phyloP scores from a whole-genome alignment of 2,797 vertebrate genomes.

The Crocodylus rhombifer region DNA sequence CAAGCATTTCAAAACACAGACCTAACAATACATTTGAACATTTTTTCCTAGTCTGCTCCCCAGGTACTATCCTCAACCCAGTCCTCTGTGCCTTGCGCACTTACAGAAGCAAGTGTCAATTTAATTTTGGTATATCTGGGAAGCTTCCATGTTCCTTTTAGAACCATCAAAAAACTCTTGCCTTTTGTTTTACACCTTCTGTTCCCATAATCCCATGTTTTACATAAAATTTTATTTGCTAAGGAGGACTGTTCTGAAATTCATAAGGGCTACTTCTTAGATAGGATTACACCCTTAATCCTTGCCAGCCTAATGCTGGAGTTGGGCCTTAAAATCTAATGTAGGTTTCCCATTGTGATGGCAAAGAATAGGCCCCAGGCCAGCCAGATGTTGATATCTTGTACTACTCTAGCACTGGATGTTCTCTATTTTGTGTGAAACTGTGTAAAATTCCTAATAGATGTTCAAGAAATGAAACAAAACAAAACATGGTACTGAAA shows the following conservation, averaged over 20 bases:
- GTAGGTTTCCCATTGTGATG: accelerated
- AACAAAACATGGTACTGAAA: not conserved
- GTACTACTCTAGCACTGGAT: constrained; percentile 28
- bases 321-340: not conserved
- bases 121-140: not conserved
- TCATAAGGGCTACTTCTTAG: not conserved
- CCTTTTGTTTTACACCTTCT: not conserved
- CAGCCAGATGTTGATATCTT: not conserved
- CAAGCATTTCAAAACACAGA: not conserved
- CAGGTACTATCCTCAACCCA: not conserved
- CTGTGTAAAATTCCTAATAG: not conserved
- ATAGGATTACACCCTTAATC: not conserved
- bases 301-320: not conserved
- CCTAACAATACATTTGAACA: not conserved
- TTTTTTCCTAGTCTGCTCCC: not conserved
- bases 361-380: not conserved
- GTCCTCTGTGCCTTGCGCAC: not conserved
- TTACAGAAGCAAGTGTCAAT: not conserved
- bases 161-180: not conserved
- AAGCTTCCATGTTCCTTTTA: not conserved
- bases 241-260: not conserved
- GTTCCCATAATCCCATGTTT: not conserved
- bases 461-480: not conserved
- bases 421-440: constrained; percentile 52
- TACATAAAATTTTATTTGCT: not conserved